A percentile compares a stretch with the other conserved stretches of the same genome.
phyloP scores from a whole-genome alignment of 2,797 vertebrate species.

The Clarias fuscus region DNA sequence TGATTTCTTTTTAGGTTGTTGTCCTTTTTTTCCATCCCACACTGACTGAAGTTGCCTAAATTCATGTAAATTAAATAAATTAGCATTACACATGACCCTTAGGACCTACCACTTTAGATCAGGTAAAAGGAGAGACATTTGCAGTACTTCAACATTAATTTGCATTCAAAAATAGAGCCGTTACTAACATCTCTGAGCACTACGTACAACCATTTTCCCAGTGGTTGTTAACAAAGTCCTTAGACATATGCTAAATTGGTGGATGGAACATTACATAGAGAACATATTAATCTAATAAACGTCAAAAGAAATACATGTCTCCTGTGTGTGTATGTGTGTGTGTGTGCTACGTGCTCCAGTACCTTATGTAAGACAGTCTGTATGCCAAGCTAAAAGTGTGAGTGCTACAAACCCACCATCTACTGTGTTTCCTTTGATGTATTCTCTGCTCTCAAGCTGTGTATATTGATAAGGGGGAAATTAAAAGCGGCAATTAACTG shows the following conservation, averaged over 20 bases:
- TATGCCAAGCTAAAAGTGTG: background rate
- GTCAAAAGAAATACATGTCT: background rate
- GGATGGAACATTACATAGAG: background rate
- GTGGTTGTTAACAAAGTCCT: background rate
- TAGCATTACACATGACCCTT: background rate
- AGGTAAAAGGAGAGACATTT: background rate
- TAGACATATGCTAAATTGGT: conserved; percentile 6
- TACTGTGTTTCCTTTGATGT: conserved; percentile 1
- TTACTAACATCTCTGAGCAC: background rate
- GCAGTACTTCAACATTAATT: background rate
- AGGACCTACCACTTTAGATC: background rate
- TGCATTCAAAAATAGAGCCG: background rate
- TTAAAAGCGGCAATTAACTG: background rate
- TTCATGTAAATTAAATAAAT: background rate
- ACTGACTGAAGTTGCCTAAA: background rate
- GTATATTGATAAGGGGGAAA: conserved; percentile 1
- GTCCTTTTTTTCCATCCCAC: background rate
- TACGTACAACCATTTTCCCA: background rate
- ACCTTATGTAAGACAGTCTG: background rate
- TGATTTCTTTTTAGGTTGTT: background rate
- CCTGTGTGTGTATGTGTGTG: background rate
- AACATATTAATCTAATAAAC: conserved; percentile 6
- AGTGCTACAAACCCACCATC: background rate
- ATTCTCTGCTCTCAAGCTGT: background rate
- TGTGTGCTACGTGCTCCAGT: background rate